Evolutionary conservation across 1,140 invertebrate genomes (phyloP), one percentile per base, ranked within the genome.

Genomic region (Drosophila seguyi): DNA sequence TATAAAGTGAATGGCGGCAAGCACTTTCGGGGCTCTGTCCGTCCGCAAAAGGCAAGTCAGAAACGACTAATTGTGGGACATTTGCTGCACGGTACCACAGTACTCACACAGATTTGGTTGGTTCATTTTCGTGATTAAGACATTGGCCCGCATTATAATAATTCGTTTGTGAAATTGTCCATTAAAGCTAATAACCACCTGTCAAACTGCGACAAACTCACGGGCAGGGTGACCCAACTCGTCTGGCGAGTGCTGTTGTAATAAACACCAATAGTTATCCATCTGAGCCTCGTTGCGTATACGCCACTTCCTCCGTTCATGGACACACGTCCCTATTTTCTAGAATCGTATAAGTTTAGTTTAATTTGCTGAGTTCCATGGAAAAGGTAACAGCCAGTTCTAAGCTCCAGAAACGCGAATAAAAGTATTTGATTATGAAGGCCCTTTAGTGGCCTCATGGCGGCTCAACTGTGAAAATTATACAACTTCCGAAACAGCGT

Each of bases 101-200:
- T 56, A 72, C 50, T 67, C 47, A 41, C 50, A 83, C 66, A 60
- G 55, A 63, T 75, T 83, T 68, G 27, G 72, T 65, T 61, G 47
- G 45, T 48, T 72, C 44, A 42, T 14, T 76, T 72, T 66, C 45
- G 67, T 48, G 79, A 85, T 61, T 80, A 80, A 69, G 66, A 73
- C 73, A 84, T 84, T 73, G 75, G 60, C 53, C 73, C 59, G 75
- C 48, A 84, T 68, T 73, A 69, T 66, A 48, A 73, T 66, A 85
- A 80, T 77, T 80, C 69, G 81, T 66, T 81, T 81, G 69, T 85
- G 59, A 69, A 77, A 80, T 59, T 78, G 56, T 61, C 29, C 73
- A 80, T 74, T 85, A 74, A 65, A 77, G 31, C 58, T 75, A 59
- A 71, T 65, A 84, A 56, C 53, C 62, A 45, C 61, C 53, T 71